Base-by-base conservation (phyloP, 1,140 invertebrate species). In the Drosophila arizonae region DNA sequence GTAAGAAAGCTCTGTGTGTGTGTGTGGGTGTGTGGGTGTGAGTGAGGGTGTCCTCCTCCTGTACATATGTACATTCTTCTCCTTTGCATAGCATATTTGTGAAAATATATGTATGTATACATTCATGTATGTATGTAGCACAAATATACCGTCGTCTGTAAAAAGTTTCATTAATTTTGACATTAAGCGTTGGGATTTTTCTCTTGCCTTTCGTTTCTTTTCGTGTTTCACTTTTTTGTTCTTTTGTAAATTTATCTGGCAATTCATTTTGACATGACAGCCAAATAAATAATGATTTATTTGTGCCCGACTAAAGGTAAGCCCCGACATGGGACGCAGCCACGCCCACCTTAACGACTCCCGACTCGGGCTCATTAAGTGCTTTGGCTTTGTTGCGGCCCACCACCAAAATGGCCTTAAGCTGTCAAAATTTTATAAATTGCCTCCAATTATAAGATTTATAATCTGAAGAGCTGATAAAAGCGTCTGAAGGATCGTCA, bases 261-360 rank as follows among this genome's bases (percentile, higher is more conserved):
- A 65, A 72, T 71, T 79, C 62, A 76, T 64, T 86, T 79, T 77
- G 76, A 85, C 81, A 75, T 72, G 73, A 77, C 55, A 65, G 50
- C 58, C 54, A 86, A 87, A 87, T 88, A 79, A 88, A 88, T 88
- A 82, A 88, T 87, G 84, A 87, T 88, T 88, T 87, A 87, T 88
- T 71, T 71, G 24, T 41, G 64, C 58, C 64, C 39, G 48, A 50
- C 63, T 36, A 56, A 80, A 72, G 68, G 58, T 78, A 46, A 30
- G 51, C 45, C 62, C 4, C 15, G 4, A 11, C 43, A 6, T 13
- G 54, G n/a, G 51, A 41, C 26, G 33, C 21, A 52, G 36, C 17
- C 46, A 52, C 57, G n/a, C 57, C 39, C 52, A 41, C 30, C 17
- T 28, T 36, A 55, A 55, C 52, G 30, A 55, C 36, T 58, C 11